Evolutionary conservation across 2,888 invertebrate genomes (phyloP), one percentile per base, ranked within the genome.

Genomic region (Pteria penguin): DNA sequence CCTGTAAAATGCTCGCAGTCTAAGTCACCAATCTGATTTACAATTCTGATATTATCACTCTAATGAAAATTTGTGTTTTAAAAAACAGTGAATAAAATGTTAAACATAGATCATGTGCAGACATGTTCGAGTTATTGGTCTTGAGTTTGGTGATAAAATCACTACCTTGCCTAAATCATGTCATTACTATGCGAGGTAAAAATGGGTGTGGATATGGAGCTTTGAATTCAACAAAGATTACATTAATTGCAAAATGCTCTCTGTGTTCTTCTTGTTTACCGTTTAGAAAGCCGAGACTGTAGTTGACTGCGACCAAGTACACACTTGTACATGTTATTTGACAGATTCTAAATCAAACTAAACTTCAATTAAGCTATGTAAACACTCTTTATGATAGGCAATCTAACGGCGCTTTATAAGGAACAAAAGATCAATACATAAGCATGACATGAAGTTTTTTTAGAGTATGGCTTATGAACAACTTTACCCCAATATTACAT

Each of bases 141-240:
- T 45, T 45, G 8, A 8, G 45, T 18, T 14, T 45, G 45, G 18
- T 18, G 45, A 45, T 45, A 45, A 45, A 45, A 45, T 45, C 45
- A 18, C 45, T 45, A 14, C 45, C 18, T 18, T 45, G 45, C 45
- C 18, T 45, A 45, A 45, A 45, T 45, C 45, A 45, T 27, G 11
- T 60, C 60, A 60, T 60, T 60, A 60, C 60, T 60, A 26, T 26
- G 60, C 60, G 27, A 60, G 27, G 27, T 60, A 60, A 60, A 55
- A 24, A 11, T 60, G 60, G 60, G 60, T 60, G 60, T 60, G 60
- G 60, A 60, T 27, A 4, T 18, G 27, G 60, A 14, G 24, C 60
- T 60, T 26, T 60, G 24, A 18, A 60, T 26, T 18, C 60, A 11
- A 60, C 27, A 26, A 60, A 60, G 60, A 60, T 60, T 60, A 27